Percentiles rank a stretch among this genome's conserved stretches.
phyloP scores from a whole-genome alignment of 1,140 invertebrate genomes.

The silkworm (Bombyx mori) region ASM3026992v2 NC_085110.1:6311001-6311500 shows the following conservation, averaged over 20 bases:
- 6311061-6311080: no score
- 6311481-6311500: conserved; percentile 27
- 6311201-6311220: no score
- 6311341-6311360: conserved; percentile 6
- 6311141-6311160: no score
- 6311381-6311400: background rate
- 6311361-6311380: background rate
- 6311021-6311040: no score
- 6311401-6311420: conserved; percentile 2
- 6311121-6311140: no score
- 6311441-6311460: conserved; percentile 15
- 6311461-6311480: conserved; percentile 34
- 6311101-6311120: no score
- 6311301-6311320: conserved; percentile 19
- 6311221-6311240: no score
- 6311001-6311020: no score
- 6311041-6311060: no score
- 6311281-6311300: conserved; percentile 9
- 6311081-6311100: no score
- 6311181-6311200: no score
- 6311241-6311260: conserved; percentile 2
- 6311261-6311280: conserved; percentile 4
- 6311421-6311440: conserved; percentile 2
- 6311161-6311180: no score
- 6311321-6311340: conserved; percentile 18